These are phyloP conservation scores for Pachyramphus minor DNA, from an alignment of 2,113 vertebrate species.

Conservation along the genomic window DNA sequence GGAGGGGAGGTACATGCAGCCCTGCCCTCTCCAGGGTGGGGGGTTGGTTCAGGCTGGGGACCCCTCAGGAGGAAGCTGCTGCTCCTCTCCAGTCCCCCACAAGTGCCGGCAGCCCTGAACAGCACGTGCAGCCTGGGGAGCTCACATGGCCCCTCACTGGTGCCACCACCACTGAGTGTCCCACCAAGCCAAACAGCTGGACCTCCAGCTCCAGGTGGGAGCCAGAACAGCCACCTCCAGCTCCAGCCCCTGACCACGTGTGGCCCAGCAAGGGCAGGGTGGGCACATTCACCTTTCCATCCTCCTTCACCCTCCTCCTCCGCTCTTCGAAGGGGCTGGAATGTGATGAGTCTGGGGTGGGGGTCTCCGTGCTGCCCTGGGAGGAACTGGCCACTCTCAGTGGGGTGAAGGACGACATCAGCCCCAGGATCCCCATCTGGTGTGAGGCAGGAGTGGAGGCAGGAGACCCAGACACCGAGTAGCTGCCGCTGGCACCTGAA, in stretches of 20 bases:
- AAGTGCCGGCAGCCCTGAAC: background rate
- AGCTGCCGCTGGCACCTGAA: conserved; percentile 30
- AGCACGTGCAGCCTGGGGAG: accelerated
- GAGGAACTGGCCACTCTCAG: background rate
- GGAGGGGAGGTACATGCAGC: background rate
- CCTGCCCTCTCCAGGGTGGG: accelerated
- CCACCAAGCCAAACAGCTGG: accelerated
- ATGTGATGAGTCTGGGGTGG: accelerated
- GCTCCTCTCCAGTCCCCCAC: background rate
- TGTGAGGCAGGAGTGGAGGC: background rate
- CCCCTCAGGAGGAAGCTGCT: background rate
- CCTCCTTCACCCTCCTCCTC: conserved; percentile 49
- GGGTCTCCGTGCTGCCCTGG: background rate
- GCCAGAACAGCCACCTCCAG: background rate
- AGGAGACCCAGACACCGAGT: background rate
- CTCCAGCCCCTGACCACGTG: accelerated
- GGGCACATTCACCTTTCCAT: conserved; percentile 15
- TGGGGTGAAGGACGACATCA: background rate
- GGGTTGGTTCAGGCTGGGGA: background rate
- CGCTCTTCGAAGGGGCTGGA: conserved; percentile 11
- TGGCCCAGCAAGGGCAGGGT: background rate
- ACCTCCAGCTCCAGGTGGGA: background rate
- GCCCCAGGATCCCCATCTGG: background rate
- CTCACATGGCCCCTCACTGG: background rate
- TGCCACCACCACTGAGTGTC: accelerated